A percentile compares a stretch with the other conserved stretches of the same genome.
Conservation (phyloP, 2,888 invertebrate genomes). For the Coenonympha arcania region DNA sequence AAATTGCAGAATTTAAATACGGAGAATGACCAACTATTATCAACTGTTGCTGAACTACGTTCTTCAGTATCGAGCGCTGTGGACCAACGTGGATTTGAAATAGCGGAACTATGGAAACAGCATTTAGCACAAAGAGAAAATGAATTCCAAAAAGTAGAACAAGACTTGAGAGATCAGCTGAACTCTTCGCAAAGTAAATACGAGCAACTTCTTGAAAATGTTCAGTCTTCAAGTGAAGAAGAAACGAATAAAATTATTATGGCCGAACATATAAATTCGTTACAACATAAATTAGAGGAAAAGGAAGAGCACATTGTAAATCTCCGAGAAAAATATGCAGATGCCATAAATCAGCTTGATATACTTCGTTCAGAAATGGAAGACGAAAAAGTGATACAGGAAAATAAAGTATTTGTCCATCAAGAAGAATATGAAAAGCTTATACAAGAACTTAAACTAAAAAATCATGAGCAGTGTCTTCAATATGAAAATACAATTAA, state of each 20-base stretch:
- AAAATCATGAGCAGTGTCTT: constrained; percentile 38
- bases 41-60: constrained; percentile 62
- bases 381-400: constrained; percentile 60
- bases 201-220: constrained; percentile 60
- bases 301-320: constrained; percentile 59
- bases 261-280: constrained; percentile 55
- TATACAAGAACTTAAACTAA: constrained; percentile 45
- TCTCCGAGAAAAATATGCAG: constrained; percentile 60
- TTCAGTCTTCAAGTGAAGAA: constrained; percentile 64
- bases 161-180: constrained; percentile 68
- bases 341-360: constrained; percentile 56
- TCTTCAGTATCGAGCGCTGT: constrained; percentile 69
- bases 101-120: constrained; percentile 80
- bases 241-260: constrained; percentile 61
- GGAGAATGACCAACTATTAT: constrained; percentile 62
- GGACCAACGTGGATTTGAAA: constrained; percentile 79
- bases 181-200: constrained; percentile 64
- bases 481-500: constrained; percentile 39
- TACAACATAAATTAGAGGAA: constrained; percentile 62
- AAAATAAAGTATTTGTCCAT: constrained; percentile 58
- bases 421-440: constrained; percentile 65
- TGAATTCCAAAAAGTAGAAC: constrained; percentile 73
- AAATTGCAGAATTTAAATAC: constrained; percentile 55
- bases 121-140: constrained; percentile 77
- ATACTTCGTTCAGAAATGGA: constrained; percentile 63